Evolutionary conservation across 37 sponge, comb jelly and placozoan species (phyloP), one percentile per base, ranked within the genome.

Genomic region (Bolinopsis microptera): DNA sequence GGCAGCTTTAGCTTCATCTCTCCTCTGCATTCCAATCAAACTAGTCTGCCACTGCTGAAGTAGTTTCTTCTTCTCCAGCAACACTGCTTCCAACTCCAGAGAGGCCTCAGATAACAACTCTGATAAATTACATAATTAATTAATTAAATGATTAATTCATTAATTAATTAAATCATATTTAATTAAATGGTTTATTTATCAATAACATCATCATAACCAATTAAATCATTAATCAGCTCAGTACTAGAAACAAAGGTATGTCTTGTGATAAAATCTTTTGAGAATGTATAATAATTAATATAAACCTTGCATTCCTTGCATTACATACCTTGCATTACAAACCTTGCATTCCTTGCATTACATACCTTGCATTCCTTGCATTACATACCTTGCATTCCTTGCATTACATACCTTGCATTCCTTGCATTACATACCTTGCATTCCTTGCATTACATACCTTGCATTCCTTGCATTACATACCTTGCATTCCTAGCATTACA

Each of bases 1-100:
- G 36, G 96, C 97, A 93, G 96, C 95, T 33, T 95, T 96, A 9
- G 99, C 98, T 72, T 99, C 98, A 93, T 99, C 98, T 93, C 99
- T 96, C 69, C 97, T 94, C 41, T 94, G 94, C 97, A 99, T 97
- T 69, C 96, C 98, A 88, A 97, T 94, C 23, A 99, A 93, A 76
- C 96, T 94, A 92, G 93, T 95, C 83, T 95, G 97, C 99, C 99
- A 99, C 90, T 99, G 98, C 92, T 96, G 96, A 0, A 96, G 83
- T 9, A 99, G 94, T 69, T 97, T 94, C 94, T 99, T 97, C 95
- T 97, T 96, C 93, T 99, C 99, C 94, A 99, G 36, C 1, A 93
- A 72, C n/a, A 98, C 82, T 38, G 96, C 94, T 96, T 98, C 90
- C 90, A 86, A 27, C 90, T 86, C 90, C 40, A 86, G 61, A 0